Evolutionary conservation across 2,113 vertebrate species (phyloP).

Genomic region (Dicrurus megarhynchus): DNA sequence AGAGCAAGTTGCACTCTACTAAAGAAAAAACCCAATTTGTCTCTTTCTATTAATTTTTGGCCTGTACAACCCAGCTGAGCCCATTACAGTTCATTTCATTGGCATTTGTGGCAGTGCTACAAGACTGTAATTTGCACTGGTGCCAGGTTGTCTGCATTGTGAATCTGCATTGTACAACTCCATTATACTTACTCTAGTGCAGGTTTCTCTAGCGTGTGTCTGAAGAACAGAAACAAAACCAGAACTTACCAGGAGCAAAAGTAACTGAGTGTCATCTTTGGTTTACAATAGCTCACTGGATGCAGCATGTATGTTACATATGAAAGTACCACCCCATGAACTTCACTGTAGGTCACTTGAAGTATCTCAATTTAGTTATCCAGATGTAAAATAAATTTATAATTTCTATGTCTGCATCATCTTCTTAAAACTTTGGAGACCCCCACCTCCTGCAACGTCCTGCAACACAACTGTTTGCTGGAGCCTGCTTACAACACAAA

Average conservation of each 20-base stretch:
- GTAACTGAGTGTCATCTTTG: neutral
- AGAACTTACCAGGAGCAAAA: neutral
- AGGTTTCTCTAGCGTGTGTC: neutral
- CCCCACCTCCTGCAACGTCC: neutral
- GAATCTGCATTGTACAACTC: neutral
- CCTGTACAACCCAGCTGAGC: neutral
- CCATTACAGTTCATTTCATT: neutral
- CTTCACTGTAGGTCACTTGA: neutral
- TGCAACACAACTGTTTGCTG: neutral
- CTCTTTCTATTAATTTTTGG: neutral
- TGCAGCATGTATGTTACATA: neutral
- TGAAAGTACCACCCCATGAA: neutral
- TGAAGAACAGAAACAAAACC: neutral
- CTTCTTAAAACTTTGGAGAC: neutral
- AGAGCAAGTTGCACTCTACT: neutral
- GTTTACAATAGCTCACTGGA: neutral
- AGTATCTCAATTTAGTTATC: neutral
- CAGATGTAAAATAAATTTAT: neutral
- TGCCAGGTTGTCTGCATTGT: neutral
- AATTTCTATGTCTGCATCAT: neutral
- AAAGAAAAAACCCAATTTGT: fast-evolving
- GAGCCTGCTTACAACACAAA: neutral
- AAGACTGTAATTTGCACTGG: neutral
- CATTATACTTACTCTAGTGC: neutral
- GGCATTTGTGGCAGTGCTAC: neutral